These are phyloP conservation scores for Bettongia penicillata DNA, from an alignment of 2,113 vertebrate species.

Conservation along the genomic window DNA sequence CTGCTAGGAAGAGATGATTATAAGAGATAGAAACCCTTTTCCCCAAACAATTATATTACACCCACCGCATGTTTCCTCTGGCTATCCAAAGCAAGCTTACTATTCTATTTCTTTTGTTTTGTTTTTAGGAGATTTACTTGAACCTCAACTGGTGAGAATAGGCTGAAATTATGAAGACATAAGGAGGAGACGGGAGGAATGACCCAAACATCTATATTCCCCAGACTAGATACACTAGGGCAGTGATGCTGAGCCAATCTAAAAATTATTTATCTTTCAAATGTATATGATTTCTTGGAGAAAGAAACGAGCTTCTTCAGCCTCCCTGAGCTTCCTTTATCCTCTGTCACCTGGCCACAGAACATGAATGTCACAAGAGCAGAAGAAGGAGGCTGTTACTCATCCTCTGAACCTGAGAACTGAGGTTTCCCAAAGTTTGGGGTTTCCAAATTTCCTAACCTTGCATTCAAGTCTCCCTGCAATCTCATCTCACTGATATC, in stretches of 20 bases:
- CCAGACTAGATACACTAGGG: background rate
- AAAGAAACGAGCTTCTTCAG: background rate
- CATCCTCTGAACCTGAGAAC: background rate
- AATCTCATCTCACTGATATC: background rate
- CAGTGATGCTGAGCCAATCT: background rate
- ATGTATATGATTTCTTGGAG: background rate
- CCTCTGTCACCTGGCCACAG: background rate
- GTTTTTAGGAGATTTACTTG: background rate
- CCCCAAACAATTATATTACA: slow-evolving; percentile 26
- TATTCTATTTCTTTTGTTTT: background rate
- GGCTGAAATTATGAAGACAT: background rate
- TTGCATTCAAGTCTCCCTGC: background rate
- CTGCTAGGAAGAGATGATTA: slow-evolving; percentile 25
- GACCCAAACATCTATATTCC: background rate
- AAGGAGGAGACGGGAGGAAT: background rate
- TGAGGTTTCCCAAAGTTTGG: background rate
- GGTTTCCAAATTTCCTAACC: background rate
- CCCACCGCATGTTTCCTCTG: slow-evolving; percentile 44
- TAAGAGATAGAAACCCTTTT: slow-evolving; percentile 32
- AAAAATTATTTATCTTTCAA: background rate
- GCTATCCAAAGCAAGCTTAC: slow-evolving; percentile 12
- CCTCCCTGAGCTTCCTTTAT: background rate
- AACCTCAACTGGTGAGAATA: background rate
- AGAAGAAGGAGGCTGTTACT: background rate
- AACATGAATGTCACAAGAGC: background rate